Conservation (phyloP, 2,888 invertebrate genomes). For the Capitulum mitella region DNA sequence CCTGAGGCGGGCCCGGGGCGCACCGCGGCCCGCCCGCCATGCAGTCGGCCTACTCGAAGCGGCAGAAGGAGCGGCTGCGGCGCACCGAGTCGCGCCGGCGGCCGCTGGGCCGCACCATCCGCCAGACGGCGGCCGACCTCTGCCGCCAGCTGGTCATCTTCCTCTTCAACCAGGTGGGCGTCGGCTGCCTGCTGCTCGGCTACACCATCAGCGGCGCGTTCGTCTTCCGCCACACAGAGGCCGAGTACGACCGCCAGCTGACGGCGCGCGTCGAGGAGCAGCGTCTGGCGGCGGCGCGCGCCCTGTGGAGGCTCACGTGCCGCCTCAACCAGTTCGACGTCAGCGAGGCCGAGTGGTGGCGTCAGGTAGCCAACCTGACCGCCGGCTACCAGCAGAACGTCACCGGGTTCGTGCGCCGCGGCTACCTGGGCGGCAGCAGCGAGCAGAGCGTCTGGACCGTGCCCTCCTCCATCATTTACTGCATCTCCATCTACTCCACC, state of each 20-base stretch:
- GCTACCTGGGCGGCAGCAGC: constrained; percentile 7
- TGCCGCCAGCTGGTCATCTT: constrained; percentile 78
- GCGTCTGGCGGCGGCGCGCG: neutral
- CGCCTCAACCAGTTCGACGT: constrained; percentile 17
- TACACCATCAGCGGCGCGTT: constrained; percentile 87
- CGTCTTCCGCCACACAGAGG: constrained; percentile 80
- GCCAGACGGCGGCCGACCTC: constrained; percentile 56
- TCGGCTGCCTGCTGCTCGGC: constrained; percentile 82
- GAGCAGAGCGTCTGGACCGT: constrained; percentile 3
- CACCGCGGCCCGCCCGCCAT: neutral
- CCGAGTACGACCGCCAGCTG: constrained; percentile 40
- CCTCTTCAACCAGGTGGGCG: constrained; percentile 94
- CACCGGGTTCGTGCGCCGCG: neutral
- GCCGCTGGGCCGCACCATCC: constrained; percentile 15
- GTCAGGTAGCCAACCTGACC: constrained; percentile 4
- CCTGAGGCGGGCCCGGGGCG: too few relatives aligned
- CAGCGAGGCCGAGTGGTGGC: neutral
- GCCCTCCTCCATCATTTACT: constrained; percentile 18
- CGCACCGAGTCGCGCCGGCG: neutral
- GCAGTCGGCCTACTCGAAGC: constrained; percentile 4
- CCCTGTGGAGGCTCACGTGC: neutral
- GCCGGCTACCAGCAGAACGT: neutral
- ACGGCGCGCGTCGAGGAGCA: neutral
- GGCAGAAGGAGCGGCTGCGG: neutral
- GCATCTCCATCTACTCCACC: constrained; percentile 21